phyloP scores from a whole-genome alignment of 92 coral and sea anemone genomes.

The Zoanthus sociatus region DNA sequence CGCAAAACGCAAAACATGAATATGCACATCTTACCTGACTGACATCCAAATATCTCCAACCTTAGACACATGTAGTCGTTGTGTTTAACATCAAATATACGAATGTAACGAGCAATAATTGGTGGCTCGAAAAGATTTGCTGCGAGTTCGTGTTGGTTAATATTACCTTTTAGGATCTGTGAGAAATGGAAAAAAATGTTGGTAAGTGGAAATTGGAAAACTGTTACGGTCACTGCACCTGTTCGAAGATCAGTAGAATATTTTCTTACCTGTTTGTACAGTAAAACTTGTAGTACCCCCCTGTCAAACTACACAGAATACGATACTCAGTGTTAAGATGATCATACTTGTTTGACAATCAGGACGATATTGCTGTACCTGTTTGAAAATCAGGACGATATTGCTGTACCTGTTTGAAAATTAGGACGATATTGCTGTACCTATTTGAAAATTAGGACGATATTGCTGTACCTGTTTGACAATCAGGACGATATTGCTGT shows the following conservation, averaged over 20 bases:
- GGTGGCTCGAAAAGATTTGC: conserved; percentile 32
- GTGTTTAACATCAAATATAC: conserved; percentile 45
- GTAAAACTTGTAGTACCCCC: too few relatives aligned
- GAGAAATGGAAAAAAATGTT: not conserved
- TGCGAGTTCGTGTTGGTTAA: conserved; percentile 14
- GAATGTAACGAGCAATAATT: conserved; percentile 35
- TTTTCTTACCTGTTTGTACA: too few relatives aligned
- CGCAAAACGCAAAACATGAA: not conserved
- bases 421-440: not conserved
- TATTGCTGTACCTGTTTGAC: conserved; percentile 3
- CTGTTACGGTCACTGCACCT: not conserved
- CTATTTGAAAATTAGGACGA: not conserved
- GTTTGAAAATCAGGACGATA: not conserved
- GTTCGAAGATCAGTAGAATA: too few relatives aligned
- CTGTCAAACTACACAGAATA: too few relatives aligned
- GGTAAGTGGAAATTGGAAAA: not conserved
- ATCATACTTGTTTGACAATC: not conserved
- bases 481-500: not conserved
- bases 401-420: not conserved
- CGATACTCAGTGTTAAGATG: too few relatives aligned
- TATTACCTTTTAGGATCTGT: conserved; percentile 26
- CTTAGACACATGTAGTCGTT: conserved; percentile 37
- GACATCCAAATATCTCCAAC: conserved; percentile 33
- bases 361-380: not conserved
- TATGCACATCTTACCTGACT: conserved; percentile 16